A percentile compares a stretch with the other conserved stretches of the same genome.
Conservation (phyloP, 2,797 vertebrate species). For the Sebastes oblongus region DNA sequence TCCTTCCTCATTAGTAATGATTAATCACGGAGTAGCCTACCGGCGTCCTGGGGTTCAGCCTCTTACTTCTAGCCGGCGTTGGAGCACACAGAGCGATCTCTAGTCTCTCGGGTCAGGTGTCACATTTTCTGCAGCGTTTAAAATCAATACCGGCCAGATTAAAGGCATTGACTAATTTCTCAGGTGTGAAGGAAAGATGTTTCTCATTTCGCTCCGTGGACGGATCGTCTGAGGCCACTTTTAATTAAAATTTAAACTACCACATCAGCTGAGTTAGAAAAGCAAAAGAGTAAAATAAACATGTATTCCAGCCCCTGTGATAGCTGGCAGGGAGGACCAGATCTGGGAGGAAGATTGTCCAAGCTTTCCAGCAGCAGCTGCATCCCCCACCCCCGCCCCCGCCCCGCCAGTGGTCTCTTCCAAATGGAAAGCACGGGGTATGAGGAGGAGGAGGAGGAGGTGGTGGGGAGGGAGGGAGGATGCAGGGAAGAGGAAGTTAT, state of each 20-base stretch:
- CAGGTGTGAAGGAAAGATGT: constrained; percentile 33
- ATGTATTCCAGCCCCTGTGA: constrained; percentile 23
- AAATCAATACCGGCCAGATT: constrained; percentile 26
- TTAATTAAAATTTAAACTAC: constrained; percentile 34
- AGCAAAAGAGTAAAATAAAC: constrained; percentile 53
- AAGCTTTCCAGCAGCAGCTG: constrained; percentile 34
- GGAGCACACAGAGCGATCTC: background rate
- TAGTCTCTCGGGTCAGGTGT: background rate
- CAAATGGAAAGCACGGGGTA: constrained; percentile 53
- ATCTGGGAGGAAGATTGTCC: constrained; percentile 56
- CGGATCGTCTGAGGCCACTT: background rate
- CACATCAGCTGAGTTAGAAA: constrained; percentile 36
- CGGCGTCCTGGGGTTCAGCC: constrained; percentile 51
- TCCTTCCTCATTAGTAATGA: constrained; percentile 78
- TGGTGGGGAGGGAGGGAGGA: constrained; percentile 3
- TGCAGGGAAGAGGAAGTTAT: constrained; percentile 74
- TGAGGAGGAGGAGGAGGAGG: background rate
- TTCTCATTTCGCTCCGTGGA: background rate
- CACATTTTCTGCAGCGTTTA: background rate
- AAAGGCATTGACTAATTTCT: constrained; percentile 32
- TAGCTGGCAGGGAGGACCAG: constrained; percentile 26
- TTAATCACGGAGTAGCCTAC: constrained; percentile 66
- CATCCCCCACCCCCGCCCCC: constrained; percentile 7
- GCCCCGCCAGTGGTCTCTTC: constrained; percentile 39
- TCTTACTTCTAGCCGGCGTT: constrained; percentile 9